Conservation (phyloP, 2,888 invertebrate genomes). For the Xiphydria camelus region DNA sequence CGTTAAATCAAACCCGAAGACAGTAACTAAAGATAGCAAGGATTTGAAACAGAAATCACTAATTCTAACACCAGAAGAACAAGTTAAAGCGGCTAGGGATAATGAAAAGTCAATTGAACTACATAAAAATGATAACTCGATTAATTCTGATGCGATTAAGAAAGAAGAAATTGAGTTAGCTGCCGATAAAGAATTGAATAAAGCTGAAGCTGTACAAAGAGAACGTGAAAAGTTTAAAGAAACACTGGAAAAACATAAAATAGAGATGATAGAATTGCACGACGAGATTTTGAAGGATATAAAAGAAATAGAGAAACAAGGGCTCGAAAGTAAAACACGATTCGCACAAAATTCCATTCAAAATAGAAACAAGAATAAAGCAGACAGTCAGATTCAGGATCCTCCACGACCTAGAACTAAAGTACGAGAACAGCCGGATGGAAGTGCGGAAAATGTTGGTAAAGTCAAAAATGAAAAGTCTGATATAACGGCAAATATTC, state of each 20-base stretch:
- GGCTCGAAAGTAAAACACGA: slow-evolving; percentile 28
- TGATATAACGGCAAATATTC: neutral
- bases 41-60: slow-evolving; percentile 54
- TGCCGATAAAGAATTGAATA: slow-evolving; percentile 49
- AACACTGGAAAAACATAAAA: slow-evolving; percentile 70
- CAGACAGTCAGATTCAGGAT: neutral
- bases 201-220: slow-evolving; percentile 45
- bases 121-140: slow-evolving; percentile 44
- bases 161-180: slow-evolving; percentile 59
- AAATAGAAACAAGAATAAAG: neutral
- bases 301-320: slow-evolving; percentile 63
- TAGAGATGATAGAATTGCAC: slow-evolving; percentile 70
- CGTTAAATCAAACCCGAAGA: slow-evolving; percentile 28
- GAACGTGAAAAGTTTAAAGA: slow-evolving; percentile 47
- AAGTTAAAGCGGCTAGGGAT: slow-evolving; percentile 21
- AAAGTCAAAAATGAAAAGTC: neutral
- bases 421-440: neutral
- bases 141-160: slow-evolving; percentile 53
- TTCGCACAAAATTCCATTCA: neutral
- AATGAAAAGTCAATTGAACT: slow-evolving; percentile 52
- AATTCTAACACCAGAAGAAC: slow-evolving; percentile 35
- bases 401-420: neutral
- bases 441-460: neutral
- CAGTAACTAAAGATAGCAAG: slow-evolving; percentile 17
- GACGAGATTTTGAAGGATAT: slow-evolving; percentile 67